Base-by-base conservation (phyloP, 2,113 vertebrate species). In the Columbina picui region DNA sequence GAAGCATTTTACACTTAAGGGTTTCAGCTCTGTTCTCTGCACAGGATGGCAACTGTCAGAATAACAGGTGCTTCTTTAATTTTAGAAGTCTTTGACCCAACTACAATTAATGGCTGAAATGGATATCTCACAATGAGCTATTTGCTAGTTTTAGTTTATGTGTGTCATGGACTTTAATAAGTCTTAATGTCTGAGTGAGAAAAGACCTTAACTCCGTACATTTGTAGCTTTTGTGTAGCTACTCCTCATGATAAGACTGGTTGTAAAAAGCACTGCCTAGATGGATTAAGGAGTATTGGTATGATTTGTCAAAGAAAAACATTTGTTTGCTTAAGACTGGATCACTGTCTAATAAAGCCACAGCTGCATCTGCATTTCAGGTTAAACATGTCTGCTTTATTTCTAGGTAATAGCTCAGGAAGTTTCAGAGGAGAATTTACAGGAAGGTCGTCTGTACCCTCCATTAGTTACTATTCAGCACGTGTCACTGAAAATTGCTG, bases 361-460 rank as follows among this genome's bases (percentile, higher is more conserved):
- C 41, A 70, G 47, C 55, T 77, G 76, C 41, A 60, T 47, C 52
- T 93, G 81, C 73, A 30, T 83, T 69, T 81, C 19, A 60, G 65
- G 63, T 53, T 65, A 73, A 90, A 83, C 18, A 2, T 10, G 13
- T 84, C 52, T 92, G 39, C 80, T 75, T 94, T 88, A 29, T 80
- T 95, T 93, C 64, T 92, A 99, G 99, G 96, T 98, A 77, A 99
- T 99, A 93, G 98, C 99, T 68, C 94, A 98, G 50, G 95, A 99
- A 96, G 99, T 99, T 86, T 99, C 98, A 17, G 98, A 99, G 49
- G 94, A 99, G 76, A 97, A 99, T 96, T 97, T 99, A 57, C 90
- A 98, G 45, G 99, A 99, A 79, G 99, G 99, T 76, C 98, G 99
- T 74, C 98, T 99, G 53, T 99, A 99, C 89, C 99, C 99, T 95